Evolutionary conservation across 2,888 invertebrate species (phyloP).

Genomic region (Microctonus hyperodae): DNA sequence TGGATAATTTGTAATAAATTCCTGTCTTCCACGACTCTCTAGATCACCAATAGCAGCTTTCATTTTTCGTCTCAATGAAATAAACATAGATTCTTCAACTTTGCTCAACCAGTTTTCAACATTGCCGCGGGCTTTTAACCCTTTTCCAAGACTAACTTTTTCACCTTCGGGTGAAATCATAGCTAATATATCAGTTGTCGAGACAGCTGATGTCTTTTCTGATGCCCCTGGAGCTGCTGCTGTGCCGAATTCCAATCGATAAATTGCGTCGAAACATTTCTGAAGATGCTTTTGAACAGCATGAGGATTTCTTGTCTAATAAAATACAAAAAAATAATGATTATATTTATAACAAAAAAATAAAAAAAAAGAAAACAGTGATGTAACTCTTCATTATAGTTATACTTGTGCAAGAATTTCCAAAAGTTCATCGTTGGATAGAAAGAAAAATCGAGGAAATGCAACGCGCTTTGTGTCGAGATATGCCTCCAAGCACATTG

Average conservation of each 20-base stretch:
- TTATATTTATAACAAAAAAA: conserved; percentile 4
- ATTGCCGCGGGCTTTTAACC: conserved; percentile 84
- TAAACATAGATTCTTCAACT: conserved; percentile 90
- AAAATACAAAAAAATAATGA: conserved; percentile 19
- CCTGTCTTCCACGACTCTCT: conserved; percentile 69
- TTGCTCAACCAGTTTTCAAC: conserved; percentile 93
- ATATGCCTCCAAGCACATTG: conserved; percentile 89
- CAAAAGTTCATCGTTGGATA: conserved; percentile 88
- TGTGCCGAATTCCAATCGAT: conserved; percentile 78
- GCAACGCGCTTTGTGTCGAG: conserved; percentile 87
- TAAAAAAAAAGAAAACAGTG: not conserved
- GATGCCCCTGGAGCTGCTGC: conserved; percentile 68
- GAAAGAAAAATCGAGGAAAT: conserved; percentile 88
- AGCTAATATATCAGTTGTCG: conserved; percentile 84
- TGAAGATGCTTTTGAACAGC: conserved; percentile 90
- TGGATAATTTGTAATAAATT: conserved; percentile 78
- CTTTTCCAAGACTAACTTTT: conserved; percentile 80
- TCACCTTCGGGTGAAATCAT: conserved; percentile 93
- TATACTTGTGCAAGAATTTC: conserved; percentile 87
- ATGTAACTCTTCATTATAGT: not conserved
- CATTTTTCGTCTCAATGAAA: conserved; percentile 78
- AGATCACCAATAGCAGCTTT: conserved; percentile 77
- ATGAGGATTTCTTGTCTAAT: conserved; percentile 81
- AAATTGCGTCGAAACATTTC: conserved; percentile 88
- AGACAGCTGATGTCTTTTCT: conserved; percentile 58